Percentiles rank a stretch among this genome's conserved stretches.
Evolutionary conservation across 2,113 vertebrate species (phyloP).

Genomic region (Poecilia latipinna): DNA sequence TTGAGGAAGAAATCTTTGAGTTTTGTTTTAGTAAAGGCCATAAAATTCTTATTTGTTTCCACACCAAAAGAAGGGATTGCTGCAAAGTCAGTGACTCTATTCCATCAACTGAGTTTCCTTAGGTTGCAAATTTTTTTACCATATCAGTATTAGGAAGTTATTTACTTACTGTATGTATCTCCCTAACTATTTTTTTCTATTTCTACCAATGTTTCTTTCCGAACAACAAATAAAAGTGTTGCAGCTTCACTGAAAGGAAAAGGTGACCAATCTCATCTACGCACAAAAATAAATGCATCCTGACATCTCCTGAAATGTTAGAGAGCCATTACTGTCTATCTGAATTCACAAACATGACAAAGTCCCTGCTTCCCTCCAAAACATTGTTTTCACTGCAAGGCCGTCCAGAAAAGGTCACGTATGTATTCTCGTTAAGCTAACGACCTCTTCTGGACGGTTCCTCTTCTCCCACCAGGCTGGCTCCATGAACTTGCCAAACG

Average conservation of each 20-base stretch:
- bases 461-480: slow-evolving; percentile 75
- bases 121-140: too few species aligned
- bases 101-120: too few species aligned
- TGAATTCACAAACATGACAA: slow-evolving; percentile 26
- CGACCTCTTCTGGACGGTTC: slow-evolving; percentile 11
- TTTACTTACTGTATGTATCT: too few species aligned
- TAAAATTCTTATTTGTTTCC: too few species aligned
- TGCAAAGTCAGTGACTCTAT: too few species aligned
- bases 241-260: neutral
- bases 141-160: too few species aligned
- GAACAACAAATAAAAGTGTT: neutral
- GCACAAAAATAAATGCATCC: slow-evolving; percentile 8
- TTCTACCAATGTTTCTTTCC: too few species aligned
- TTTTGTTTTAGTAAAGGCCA: too few species aligned
- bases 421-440: slow-evolving; percentile 39
- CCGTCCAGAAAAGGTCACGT: slow-evolving; percentile 41
- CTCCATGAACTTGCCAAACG: slow-evolving; percentile 84
- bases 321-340: neutral
- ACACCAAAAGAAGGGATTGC: too few species aligned
- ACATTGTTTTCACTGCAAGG: slow-evolving; percentile 25
- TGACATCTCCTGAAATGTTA: slow-evolving; percentile 22
- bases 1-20: too few species aligned
- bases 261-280: neutral
- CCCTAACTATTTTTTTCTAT: too few species aligned
- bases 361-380: slow-evolving; percentile 29